These are phyloP conservation scores for Leucoraja erinaceus DNA, from an alignment of 2,113 vertebrate species.

Conservation along the genomic window DNA sequence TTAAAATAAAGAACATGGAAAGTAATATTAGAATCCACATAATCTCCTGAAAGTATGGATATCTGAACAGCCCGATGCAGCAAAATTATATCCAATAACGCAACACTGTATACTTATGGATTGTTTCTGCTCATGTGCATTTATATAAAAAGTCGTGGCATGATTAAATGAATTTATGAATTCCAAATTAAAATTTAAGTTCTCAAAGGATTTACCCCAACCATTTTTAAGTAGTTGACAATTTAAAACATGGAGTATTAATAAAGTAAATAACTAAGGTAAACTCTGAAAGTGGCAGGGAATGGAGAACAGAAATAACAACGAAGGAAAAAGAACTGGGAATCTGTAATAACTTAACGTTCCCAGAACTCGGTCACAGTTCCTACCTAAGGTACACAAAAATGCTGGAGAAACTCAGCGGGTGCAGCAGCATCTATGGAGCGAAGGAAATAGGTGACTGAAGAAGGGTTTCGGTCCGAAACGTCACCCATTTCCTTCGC, in stretches of 20 bases:
- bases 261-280: conserved; percentile 39
- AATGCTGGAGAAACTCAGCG: no score
- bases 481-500: no score
- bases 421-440: no score
- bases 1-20: conserved; percentile 50
- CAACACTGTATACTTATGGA: background rate
- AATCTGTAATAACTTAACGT: conserved; percentile 39
- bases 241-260: conserved; percentile 41
- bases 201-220: conserved; percentile 43
- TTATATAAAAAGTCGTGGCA: background rate
- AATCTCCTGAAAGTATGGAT: conserved; percentile 47
- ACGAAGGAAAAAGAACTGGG: conserved; percentile 40
- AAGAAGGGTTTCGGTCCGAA: no score
- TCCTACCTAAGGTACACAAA: no score
- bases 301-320: conserved; percentile 39
- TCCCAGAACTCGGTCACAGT: conserved; percentile 24
- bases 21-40: conserved; percentile 48
- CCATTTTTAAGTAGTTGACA: conserved; percentile 42
- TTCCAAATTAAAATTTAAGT: conserved; percentile 42
- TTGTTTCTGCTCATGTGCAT: background rate
- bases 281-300: conserved; percentile 10
- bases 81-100: conserved; percentile 28
- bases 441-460: no score
- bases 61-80: conserved; percentile 45
- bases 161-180: conserved; percentile 34